Evolutionary conservation across 2,888 invertebrate genomes (phyloP).

Genomic region (Chorisops tibialis): DNA sequence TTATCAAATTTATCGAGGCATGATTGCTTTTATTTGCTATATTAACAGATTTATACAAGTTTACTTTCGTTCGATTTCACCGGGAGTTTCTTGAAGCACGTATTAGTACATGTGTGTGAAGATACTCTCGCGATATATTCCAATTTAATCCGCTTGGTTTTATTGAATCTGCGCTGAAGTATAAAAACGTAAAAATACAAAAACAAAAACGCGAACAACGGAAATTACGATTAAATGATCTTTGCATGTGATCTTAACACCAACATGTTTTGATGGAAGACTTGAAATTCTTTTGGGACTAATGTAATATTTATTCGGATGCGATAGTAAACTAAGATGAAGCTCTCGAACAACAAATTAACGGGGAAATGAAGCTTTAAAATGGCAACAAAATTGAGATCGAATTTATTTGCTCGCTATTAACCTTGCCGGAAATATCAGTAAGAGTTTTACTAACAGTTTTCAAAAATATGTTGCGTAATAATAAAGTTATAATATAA

Average conservation of each 20-base stretch:
- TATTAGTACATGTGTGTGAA: too few relatives aligned
- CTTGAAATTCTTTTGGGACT: background rate
- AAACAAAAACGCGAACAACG: background rate
- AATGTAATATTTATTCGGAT: slow-evolving; percentile 11
- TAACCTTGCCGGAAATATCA: too few relatives aligned
- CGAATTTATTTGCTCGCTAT: too few relatives aligned
- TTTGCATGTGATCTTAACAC: slow-evolving; percentile 7
- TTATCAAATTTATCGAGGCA: background rate
- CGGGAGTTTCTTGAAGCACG: too few relatives aligned
- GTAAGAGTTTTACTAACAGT: too few relatives aligned
- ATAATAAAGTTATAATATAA: too few relatives aligned
- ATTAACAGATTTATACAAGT: too few relatives aligned
- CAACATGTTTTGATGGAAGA: background rate
- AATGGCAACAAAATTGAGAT: background rate
- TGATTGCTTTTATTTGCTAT: too few relatives aligned
- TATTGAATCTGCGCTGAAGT: slow-evolving; percentile 4
- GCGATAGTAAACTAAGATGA: background rate
- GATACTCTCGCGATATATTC: too few relatives aligned
- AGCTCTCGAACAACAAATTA: background rate
- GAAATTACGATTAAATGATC: slow-evolving; percentile 4
- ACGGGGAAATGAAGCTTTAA: slow-evolving; percentile 3
- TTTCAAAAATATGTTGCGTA: too few relatives aligned
- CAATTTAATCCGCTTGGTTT: background rate
- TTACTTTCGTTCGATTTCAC: too few relatives aligned
- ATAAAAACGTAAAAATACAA: background rate